These are phyloP conservation scores for Neolamprologus cancellatus DNA, from an alignment of 2,113 vertebrate species.

Conservation along the genomic window DNA sequence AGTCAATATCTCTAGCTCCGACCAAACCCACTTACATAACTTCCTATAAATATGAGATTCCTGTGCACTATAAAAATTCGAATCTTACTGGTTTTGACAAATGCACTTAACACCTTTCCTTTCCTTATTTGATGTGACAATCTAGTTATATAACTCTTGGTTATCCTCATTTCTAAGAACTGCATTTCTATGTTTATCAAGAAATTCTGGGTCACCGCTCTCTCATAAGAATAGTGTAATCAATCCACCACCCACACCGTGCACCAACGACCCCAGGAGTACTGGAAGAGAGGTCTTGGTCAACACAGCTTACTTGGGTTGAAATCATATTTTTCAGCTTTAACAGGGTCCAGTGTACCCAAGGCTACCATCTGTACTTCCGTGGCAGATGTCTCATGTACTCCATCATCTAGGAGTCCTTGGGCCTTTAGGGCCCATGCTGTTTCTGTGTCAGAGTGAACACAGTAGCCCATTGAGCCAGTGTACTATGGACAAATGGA, in stretches of 20 bases:
- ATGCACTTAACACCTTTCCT: background rate
- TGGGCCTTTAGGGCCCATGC: constrained; percentile 18
- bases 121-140: background rate
- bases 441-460: constrained; percentile 31
- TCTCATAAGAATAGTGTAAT: constrained; percentile 4
- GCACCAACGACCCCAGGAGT: constrained; percentile 11
- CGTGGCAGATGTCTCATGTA: constrained; percentile 43
- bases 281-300: constrained; percentile 18
- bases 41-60: background rate
- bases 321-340: constrained; percentile 43
- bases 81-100: background rate
- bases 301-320: constrained; percentile 33
- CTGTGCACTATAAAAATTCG: rapidly evolving
- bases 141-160: background rate
- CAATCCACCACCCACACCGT: constrained; percentile 12
- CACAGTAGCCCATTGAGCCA: constrained; percentile 46
- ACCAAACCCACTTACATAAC: background rate
- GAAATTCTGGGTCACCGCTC: background rate
- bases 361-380: constrained; percentile 52
- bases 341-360: constrained; percentile 33
- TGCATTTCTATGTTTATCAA: background rate
- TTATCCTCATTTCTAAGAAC: background rate
- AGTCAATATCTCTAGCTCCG: background rate
- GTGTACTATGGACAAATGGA: constrained; percentile 23
- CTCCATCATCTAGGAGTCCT: constrained; percentile 53